phyloP scores from a whole-genome alignment of 2,113 vertebrate species.

The Daphoenositta chrysoptera region DNA sequence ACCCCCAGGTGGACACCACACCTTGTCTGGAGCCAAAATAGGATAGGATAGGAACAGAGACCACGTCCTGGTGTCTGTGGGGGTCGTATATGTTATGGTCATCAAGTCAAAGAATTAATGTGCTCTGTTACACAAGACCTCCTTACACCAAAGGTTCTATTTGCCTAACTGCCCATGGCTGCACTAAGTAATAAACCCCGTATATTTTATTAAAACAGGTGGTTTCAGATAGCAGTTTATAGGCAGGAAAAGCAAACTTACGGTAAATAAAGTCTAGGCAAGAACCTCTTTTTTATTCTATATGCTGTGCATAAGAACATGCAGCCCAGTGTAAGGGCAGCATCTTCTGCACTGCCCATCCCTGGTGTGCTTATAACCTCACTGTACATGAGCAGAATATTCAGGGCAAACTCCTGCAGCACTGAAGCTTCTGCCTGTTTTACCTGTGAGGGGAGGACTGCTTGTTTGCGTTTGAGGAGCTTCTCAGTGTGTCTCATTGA shows the following conservation, averaged over 20 bases:
- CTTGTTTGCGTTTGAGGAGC: rapidly evolving
- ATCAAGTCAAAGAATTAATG: background rate
- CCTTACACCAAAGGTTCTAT: background rate
- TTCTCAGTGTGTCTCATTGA: background rate
- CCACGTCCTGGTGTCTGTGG: rapidly evolving
- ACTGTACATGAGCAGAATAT: background rate
- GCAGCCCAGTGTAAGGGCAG: background rate
- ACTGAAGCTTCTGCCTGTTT: background rate
- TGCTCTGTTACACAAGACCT: background rate
- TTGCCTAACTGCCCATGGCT: background rate
- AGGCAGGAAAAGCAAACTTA: background rate
- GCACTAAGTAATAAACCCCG: background rate
- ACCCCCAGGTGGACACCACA: rapidly evolving
- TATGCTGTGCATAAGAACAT: rapidly evolving
- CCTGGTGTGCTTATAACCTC: background rate
- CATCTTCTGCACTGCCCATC: background rate
- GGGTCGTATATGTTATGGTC: rapidly evolving
- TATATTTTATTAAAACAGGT: background rate
- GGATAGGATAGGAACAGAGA: background rate
- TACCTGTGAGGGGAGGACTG: background rate
- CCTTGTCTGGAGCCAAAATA: background rate
- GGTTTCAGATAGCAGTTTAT: background rate
- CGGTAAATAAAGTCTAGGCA: background rate
- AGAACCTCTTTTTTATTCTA: background rate
- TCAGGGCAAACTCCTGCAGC: background rate